Evolutionary conservation across 1,140 invertebrate genomes (phyloP).

Genomic region (Papilio polytes): DNA sequence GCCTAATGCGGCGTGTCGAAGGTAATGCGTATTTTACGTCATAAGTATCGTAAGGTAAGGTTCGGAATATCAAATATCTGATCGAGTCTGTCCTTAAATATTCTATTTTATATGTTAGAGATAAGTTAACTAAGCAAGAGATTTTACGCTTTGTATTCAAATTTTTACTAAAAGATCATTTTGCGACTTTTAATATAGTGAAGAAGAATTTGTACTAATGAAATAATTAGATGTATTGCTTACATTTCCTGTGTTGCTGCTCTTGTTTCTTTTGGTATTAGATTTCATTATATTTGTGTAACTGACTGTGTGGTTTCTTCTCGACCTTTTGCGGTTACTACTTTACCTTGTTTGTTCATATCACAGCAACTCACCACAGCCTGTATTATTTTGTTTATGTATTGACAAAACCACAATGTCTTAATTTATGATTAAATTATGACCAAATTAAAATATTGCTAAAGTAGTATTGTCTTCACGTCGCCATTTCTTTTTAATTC

Average conservation of each 20-base stretch:
- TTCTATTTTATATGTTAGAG: not conserved
- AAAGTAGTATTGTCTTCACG: too few relatives aligned
- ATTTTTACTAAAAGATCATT: too few relatives aligned
- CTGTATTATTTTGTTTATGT: not conserved
- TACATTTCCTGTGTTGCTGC: not conserved
- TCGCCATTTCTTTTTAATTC: not conserved
- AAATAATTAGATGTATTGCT: not conserved
- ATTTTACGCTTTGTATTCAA: too few relatives aligned
- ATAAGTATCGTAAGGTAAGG: not conserved
- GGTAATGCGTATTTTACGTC: not conserved
- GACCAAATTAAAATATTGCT: not conserved
- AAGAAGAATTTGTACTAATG: not conserved
- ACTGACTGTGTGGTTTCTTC: not conserved
- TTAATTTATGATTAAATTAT: not conserved
- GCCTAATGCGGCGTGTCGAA: not conserved
- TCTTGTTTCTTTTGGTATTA: not conserved
- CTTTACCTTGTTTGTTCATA: conserved; percentile 18
- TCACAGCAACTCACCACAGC: not conserved
- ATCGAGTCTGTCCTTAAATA: not conserved
- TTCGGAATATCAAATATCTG: conserved; percentile 1
- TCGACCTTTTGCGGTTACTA: conserved; percentile 5
- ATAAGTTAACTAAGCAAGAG: not conserved
- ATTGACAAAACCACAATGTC: not conserved
- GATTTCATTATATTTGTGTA: not conserved
- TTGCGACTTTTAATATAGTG: too few relatives aligned